These are phyloP conservation scores for Micromys minutus DNA, from an alignment of 2,113 vertebrate species.

Conservation along the genomic window DNA sequence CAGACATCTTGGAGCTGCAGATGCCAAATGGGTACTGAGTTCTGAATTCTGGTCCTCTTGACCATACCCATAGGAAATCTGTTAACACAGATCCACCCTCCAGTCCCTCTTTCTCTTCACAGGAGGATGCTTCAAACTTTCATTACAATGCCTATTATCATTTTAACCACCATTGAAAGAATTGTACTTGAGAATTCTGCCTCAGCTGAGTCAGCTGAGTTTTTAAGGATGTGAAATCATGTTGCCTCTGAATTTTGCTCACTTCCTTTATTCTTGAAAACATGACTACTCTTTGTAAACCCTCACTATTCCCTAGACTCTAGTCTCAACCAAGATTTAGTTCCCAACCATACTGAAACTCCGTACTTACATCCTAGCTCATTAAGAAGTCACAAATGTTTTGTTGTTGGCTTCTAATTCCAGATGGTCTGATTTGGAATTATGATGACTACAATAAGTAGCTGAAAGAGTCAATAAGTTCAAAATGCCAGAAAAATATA, in stretches of 20 bases:
- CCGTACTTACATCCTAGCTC: background rate
- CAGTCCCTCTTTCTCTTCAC: background rate
- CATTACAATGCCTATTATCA: background rate
- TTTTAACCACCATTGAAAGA: conserved; percentile 3
- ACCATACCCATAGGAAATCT: background rate
- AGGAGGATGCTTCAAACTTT: background rate
- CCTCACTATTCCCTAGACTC: background rate
- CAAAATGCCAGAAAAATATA: background rate
- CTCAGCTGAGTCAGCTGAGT: background rate
- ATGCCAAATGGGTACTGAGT: background rate
- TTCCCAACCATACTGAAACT: background rate
- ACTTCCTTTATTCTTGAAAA: conserved; percentile 45
- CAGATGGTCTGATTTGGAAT: conserved; percentile 4
- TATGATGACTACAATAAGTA: background rate
- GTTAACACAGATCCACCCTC: background rate
- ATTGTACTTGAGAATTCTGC: background rate
- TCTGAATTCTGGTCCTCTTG: background rate
- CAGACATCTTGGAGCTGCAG: background rate
- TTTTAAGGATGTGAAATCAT: background rate
- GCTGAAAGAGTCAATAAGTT: background rate
- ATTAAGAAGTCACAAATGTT: background rate
- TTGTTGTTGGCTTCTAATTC: background rate
- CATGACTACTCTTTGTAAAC: background rate
- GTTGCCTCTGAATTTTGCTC: background rate
- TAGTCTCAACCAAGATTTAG: background rate